Conservation (phyloP, 2,797 vertebrate species). For the Sebastes oblongus region DNA sequence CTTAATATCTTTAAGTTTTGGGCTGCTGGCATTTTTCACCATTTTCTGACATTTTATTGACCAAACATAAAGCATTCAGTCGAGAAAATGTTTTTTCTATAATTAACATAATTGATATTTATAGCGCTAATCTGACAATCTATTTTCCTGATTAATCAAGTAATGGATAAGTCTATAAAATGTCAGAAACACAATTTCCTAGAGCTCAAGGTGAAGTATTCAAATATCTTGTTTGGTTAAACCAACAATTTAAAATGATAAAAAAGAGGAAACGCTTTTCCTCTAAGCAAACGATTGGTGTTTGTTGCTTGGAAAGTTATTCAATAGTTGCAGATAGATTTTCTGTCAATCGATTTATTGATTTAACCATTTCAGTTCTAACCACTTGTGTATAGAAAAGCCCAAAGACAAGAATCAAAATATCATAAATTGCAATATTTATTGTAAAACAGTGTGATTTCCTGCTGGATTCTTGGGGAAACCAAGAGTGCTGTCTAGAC, state of each 20-base stretch:
- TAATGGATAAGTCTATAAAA: not conserved
- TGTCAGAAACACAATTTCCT: not conserved
- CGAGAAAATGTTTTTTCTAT: not conserved
- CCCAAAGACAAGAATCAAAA: not conserved
- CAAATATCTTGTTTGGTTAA: not conserved
- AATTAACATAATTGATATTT: not conserved
- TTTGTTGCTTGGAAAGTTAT: conserved; percentile 1
- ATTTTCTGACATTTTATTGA: not conserved
- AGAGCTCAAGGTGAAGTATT: not conserved
- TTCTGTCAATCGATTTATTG: not conserved
- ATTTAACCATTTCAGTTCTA: not conserved
- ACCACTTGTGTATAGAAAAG: not conserved
- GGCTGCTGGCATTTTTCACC: not conserved
- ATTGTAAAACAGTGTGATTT: not conserved
- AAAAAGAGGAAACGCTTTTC: not conserved
- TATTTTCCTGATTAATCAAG: not conserved
- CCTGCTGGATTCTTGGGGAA: not conserved
- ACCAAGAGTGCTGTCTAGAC: not conserved
- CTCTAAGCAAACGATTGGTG: not conserved
- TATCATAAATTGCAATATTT: not conserved
- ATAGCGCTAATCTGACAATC: not conserved
- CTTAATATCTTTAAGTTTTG: not conserved
- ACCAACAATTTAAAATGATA: not conserved
- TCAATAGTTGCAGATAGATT: not conserved
- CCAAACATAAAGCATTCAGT: not conserved